These are phyloP conservation scores for Monochamus alternatus DNA, from an alignment of 2,888 invertebrate species.

Conservation along the genomic window DNA sequence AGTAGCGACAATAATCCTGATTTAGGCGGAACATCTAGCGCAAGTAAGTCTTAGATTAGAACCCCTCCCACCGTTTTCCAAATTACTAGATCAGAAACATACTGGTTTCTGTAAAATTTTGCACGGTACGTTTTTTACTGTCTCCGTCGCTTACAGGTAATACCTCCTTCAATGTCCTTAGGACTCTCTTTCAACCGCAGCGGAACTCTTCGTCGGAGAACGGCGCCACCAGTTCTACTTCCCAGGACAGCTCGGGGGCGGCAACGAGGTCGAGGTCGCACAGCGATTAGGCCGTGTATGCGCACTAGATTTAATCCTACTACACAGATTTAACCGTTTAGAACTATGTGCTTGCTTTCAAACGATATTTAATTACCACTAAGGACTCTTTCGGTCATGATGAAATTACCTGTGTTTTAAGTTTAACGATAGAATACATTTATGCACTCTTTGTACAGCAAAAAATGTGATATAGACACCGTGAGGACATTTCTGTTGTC, in stretches of 20 bases:
- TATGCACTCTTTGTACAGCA: not conserved
- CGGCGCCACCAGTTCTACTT: slow-evolving; percentile 50
- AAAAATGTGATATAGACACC: slow-evolving; percentile 28
- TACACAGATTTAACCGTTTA: slow-evolving; percentile 14
- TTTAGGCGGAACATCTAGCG: slow-evolving; percentile 45
- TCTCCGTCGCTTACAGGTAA: slow-evolving; percentile 41
- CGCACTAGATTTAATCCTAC: slow-evolving; percentile 21
- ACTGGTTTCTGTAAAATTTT: not conserved
- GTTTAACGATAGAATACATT: slow-evolving; percentile 16
- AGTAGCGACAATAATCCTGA: slow-evolving; percentile 54
- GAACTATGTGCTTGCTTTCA: slow-evolving; percentile 38
- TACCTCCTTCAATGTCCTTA: slow-evolving; percentile 42
- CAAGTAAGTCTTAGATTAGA: slow-evolving; percentile 40
- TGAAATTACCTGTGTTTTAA: slow-evolving; percentile 10
- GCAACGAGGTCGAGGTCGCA: slow-evolving; percentile 54
- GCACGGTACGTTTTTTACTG: slow-evolving; percentile 2
- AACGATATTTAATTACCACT: slow-evolving; percentile 20
- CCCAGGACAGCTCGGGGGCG: slow-evolving; percentile 52
- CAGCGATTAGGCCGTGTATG: slow-evolving; percentile 56
- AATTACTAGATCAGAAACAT: not conserved
- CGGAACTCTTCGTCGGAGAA: slow-evolving; percentile 44
- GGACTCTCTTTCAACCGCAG: slow-evolving; percentile 50
- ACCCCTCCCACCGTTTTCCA: not conserved
- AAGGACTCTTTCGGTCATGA: not conserved
- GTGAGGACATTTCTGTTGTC: slow-evolving; percentile 24